Conservation (phyloP, 2,797 vertebrate genomes). For the Sylvia borin region DNA sequence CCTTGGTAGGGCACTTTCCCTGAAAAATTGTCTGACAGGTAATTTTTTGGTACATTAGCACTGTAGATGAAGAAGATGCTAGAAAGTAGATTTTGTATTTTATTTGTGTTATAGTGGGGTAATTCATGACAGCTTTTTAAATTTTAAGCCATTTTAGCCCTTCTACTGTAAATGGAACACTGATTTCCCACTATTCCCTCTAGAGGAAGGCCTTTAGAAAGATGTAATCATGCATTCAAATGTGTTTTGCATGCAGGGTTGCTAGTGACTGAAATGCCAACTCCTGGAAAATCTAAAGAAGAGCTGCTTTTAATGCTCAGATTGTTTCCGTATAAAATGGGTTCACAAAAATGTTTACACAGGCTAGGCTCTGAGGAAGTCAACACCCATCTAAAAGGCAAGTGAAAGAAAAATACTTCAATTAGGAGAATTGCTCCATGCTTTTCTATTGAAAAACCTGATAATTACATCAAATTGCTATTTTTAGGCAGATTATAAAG, state of each 20-base stretch:
- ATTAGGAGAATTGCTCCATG: background rate
- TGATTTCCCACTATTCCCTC: slow-evolving; percentile 10
- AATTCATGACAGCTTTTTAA: background rate
- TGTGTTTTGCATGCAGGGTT: background rate
- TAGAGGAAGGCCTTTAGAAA: slow-evolving; percentile 25
- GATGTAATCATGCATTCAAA: background rate
- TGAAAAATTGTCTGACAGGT: background rate
- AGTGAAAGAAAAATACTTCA: background rate
- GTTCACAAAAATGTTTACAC: background rate
- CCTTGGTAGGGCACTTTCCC: background rate
- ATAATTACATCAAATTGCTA: background rate
- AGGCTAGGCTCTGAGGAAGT: background rate
- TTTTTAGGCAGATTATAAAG: slow-evolving; percentile 20
- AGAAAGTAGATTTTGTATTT: background rate
- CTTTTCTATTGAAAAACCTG: background rate
- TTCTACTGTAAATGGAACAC: background rate
- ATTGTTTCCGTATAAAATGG: background rate
- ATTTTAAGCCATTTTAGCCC: background rate
- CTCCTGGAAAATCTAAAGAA: background rate
- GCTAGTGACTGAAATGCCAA: background rate
- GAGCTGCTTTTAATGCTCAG: background rate
- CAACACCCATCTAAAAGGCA: background rate
- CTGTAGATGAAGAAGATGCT: background rate
- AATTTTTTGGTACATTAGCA: background rate
- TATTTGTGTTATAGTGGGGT: background rate